Evolutionary conservation across 1,140 invertebrate species (phyloP).

Genomic region (Delia radicum): DNA sequence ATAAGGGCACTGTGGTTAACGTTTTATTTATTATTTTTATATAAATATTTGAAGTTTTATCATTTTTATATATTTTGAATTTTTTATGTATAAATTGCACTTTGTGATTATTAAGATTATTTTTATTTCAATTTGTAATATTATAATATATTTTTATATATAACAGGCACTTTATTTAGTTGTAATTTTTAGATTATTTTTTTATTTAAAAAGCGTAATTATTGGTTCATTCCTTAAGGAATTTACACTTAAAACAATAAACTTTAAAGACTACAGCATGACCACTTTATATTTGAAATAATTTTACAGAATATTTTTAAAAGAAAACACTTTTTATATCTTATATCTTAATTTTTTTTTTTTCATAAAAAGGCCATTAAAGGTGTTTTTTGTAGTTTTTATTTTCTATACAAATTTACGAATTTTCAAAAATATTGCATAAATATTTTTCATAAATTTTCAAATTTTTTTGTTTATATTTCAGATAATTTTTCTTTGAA

Average conservation of each 20-base stretch:
- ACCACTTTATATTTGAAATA: neutral
- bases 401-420: neutral
- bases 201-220: neutral
- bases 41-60: neutral
- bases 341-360: neutral
- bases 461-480: neutral
- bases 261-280: conserved; percentile 18
- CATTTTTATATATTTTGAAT: neutral
- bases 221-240: neutral
- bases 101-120: neutral
- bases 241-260: neutral
- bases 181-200: neutral
- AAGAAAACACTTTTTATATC: neutral
- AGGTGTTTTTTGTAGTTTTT: neutral
- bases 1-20: conserved; percentile 22
- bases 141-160: neutral
- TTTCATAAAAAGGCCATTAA: neutral
- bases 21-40: neutral
- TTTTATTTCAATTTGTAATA: no score
- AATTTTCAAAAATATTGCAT: neutral
- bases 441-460: neutral
- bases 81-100: conserved; percentile 12
- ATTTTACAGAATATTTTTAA: no score
- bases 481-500: neutral
- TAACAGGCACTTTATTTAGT: conserved; percentile 1